These are phyloP conservation scores for Ammospiza nelsoni DNA, from an alignment of 2,113 vertebrate genomes.

Conservation along the genomic window DNA sequence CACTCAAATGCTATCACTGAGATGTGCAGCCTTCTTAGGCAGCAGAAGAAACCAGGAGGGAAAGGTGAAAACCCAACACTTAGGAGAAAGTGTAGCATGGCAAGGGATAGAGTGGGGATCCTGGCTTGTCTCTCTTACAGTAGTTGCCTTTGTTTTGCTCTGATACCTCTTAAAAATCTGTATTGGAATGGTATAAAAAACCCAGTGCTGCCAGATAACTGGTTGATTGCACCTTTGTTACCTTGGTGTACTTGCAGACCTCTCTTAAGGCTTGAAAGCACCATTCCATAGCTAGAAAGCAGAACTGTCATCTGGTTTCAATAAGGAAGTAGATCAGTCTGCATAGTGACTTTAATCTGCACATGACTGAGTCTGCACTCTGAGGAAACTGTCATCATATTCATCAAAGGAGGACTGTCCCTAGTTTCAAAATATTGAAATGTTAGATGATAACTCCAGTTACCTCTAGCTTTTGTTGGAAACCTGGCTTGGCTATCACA, in stretches of 20 bases:
- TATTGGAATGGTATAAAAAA: not conserved
- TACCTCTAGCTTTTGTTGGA: not conserved
- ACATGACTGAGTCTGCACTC: not conserved
- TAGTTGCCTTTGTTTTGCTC: not conserved
- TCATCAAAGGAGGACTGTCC: not conserved
- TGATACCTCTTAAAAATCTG: not conserved
- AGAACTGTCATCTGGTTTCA: not conserved
- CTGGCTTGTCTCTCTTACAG: not conserved
- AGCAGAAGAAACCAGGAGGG: not conserved
- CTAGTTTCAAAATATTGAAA: not conserved
- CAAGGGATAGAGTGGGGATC: not conserved
- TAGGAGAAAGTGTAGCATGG: not conserved
- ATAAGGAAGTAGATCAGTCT: not conserved
- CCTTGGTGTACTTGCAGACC: not conserved
- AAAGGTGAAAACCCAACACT: not conserved
- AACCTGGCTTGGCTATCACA: not conserved
- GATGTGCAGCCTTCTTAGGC: not conserved
- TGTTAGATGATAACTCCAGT: not conserved
- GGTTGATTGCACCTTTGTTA: not conserved
- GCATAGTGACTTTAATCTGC: not conserved
- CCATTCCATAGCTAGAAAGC: not conserved
- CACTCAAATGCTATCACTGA: not conserved
- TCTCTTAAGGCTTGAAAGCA: not conserved
- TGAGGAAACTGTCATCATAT: not conserved
- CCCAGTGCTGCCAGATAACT: not conserved